Evolutionary conservation across 23 tunicate genomes (phyloP), one percentile per base, ranked within the genome.

Genomic region (Corella eumyota): DNA sequence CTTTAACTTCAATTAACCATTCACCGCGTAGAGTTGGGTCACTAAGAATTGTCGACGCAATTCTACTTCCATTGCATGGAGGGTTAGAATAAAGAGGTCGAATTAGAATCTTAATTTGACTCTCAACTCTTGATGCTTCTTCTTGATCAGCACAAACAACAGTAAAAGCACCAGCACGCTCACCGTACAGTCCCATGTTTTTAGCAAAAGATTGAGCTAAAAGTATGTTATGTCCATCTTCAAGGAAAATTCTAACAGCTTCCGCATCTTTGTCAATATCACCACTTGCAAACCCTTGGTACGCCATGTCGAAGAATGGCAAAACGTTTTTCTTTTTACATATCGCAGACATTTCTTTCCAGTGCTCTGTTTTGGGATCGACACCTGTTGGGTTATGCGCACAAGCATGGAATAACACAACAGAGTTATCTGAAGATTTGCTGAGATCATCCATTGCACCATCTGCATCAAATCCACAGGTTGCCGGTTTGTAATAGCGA

Each of bases 301-400:
- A 90, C 0, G 97, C 97, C 97, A 90, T 90, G 55, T 90, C 97
- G 34, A 90, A 90, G 45, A 34, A 90, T 2, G 91, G 91, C 26
- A 90, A 84, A 45, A 90, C 49, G 2, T 75, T 65, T 21, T 79
- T 33, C 30, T 74, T 56, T 40, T 80, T 80, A 58, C 77, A 77
- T 24, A 90, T 80, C 7, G 35, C 52, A 1, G 90, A 73, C 78
- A 90, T 80, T 59, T 90, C 90, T 57, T 81, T 74, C 97, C 97
- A 90, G 13, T 90, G 65, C 25, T 90, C 97, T 19, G 62, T 78
- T 47, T 70, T 87, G 4, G 97, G 97, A 54, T 90, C 97, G 15
- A 90, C 97, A 48, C 97, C 97, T 9, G 97, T 90, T 29, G 97
- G 97, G 34, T 90, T 90, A 46, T 90, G 97, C n/a, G 97, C 97